Evolutionary conservation across 1,140 invertebrate genomes (phyloP).

Genomic region (Lanistes nyassanus): DNA sequence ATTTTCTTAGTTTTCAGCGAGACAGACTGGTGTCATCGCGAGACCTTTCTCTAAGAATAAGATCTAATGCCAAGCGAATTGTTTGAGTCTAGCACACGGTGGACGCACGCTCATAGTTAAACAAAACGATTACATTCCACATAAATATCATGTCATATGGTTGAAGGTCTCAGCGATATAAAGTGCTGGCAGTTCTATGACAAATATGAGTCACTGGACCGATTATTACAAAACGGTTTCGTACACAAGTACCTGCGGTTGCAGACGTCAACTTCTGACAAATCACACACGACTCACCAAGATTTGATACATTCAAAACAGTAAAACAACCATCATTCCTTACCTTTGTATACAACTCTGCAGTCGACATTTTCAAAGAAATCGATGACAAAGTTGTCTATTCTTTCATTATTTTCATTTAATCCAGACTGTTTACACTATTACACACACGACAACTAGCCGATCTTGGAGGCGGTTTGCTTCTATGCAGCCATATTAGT

Average conservation of each 20-base stretch:
- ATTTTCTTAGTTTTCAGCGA: too few species aligned
- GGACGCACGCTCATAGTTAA: too few species aligned
- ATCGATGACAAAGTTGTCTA: background rate
- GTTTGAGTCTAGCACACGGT: too few species aligned
- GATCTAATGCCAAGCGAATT: too few species aligned
- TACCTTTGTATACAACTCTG: slow-evolving; percentile 25
- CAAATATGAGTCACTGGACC: background rate
- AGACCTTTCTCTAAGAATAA: too few species aligned
- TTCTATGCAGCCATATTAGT: slow-evolving; percentile 20
- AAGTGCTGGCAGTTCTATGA: background rate
- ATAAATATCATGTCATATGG: background rate
- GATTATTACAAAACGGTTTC: background rate
- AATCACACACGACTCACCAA: background rate
- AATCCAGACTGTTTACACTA: background rate
- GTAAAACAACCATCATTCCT: background rate
- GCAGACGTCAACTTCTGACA: background rate
- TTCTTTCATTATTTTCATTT: slow-evolving; percentile 6
- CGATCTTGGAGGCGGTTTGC: slow-evolving; percentile 3
- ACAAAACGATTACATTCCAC: too few species aligned
- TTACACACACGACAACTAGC: background rate
- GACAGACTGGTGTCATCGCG: too few species aligned
- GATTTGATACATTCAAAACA: background rate
- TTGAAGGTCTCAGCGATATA: background rate
- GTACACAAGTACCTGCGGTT: background rate
- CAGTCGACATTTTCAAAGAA: slow-evolving; percentile 16